phyloP scores from a whole-genome alignment of 2,113 vertebrate genomes.

The Malurus elegans region DNA sequence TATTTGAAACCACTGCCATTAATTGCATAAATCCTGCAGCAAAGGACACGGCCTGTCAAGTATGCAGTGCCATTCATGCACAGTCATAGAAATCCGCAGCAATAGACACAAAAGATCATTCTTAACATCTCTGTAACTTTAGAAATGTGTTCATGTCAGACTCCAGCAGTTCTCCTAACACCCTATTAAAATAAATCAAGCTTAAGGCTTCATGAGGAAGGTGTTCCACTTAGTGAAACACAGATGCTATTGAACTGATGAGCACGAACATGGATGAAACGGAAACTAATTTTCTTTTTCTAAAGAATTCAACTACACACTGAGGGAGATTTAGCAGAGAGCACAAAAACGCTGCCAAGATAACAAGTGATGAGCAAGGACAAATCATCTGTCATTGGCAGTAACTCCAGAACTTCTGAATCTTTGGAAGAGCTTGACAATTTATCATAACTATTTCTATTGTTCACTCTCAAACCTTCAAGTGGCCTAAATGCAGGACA shows the following conservation, averaged over 20 bases:
- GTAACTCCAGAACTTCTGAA: conserved; percentile 60
- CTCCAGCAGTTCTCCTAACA: background rate
- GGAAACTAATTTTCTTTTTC: conserved; percentile 30
- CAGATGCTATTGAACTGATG: background rate
- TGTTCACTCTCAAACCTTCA: conserved; percentile 43
- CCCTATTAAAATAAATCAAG: conserved; percentile 11
- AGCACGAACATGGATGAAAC: background rate
- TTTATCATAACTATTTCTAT: conserved; percentile 54
- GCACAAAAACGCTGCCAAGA: conserved; percentile 51
- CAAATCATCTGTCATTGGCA: conserved; percentile 73
- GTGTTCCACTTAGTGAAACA: conserved; percentile 24
- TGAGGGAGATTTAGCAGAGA: conserved; percentile 23
- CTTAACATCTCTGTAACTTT: conserved; percentile 1
- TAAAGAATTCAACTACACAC: background rate
- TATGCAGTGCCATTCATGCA: background rate
- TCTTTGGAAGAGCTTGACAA: conserved; percentile 47
- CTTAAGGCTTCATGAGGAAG: background rate
- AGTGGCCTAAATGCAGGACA: conserved; percentile 51
- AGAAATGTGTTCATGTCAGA: background rate
- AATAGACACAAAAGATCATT: background rate
- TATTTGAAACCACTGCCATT: background rate
- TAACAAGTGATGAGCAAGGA: conserved; percentile 64
- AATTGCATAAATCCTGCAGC: background rate
- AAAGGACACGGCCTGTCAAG: background rate
- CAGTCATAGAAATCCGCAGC: background rate